Conservation (phyloP, 2,797 vertebrate species). For the Atherinosoma microstoma region DNA sequence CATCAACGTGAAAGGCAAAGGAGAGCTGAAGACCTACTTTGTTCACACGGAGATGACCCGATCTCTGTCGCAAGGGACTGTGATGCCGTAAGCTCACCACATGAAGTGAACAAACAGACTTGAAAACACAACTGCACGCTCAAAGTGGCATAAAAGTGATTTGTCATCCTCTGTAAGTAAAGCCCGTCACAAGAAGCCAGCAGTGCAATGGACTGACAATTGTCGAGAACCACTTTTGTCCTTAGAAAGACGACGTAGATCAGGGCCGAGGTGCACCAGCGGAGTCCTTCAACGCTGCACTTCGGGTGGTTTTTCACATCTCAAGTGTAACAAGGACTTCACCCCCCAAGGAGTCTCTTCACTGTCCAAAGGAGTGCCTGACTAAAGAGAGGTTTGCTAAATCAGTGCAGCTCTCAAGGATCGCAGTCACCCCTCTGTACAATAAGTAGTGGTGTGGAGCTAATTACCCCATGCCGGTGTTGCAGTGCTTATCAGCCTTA, state of each 20-base stretch:
- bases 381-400: slow-evolving; percentile 53
- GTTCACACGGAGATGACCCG: slow-evolving; percentile 96
- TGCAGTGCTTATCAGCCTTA: slow-evolving; percentile 70
- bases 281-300: slow-evolving; percentile 44
- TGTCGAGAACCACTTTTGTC: slow-evolving; percentile 48
- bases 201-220: slow-evolving; percentile 32
- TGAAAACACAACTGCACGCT: slow-evolving; percentile 34
- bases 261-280: slow-evolving; percentile 11
- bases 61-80: slow-evolving; percentile 93
- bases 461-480: slow-evolving; percentile 64
- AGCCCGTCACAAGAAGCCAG: slow-evolving; percentile 61
- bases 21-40: slow-evolving; percentile 96
- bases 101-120: slow-evolving; percentile 27
- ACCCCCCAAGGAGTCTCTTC: slow-evolving; percentile 54
- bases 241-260: slow-evolving; percentile 41
- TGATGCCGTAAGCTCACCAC: slow-evolving; percentile 87
- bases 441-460: slow-evolving; percentile 64
- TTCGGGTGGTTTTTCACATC: slow-evolving; percentile 35
- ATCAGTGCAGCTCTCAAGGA: slow-evolving; percentile 65
- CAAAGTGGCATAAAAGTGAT: slow-evolving; percentile 47
- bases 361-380: slow-evolving; percentile 57
- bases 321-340: slow-evolving; percentile 50
- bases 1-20: slow-evolving; percentile 98
- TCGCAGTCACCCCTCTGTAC: slow-evolving; percentile 61
- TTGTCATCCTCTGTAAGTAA: slow-evolving; percentile 57